A percentile compares a stretch with the other conserved stretches of the same genome.
phyloP scores from a whole-genome alignment of 2,888 invertebrate genomes.

The Baccha elongata region DNA sequence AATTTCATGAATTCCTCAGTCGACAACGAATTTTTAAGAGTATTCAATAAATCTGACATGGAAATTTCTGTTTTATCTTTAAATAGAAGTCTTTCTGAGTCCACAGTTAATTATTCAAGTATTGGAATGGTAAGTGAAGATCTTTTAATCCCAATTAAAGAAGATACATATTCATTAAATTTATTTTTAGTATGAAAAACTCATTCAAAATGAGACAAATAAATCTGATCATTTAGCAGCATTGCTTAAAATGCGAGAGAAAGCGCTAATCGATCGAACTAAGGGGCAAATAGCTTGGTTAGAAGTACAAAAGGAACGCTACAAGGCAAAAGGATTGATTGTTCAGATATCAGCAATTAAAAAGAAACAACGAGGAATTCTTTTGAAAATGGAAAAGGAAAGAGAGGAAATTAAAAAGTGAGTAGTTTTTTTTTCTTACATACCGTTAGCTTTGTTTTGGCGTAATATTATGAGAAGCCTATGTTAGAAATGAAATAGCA shows the following conservation, averaged over 20 bases:
- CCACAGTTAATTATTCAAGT: conserved; percentile 78
- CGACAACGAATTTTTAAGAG: conserved; percentile 76
- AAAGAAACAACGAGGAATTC: conserved; percentile 87
- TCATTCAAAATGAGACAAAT: conserved; percentile 87
- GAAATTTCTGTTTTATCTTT: conserved; percentile 74
- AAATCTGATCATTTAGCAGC: conserved; percentile 86
- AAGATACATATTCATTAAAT: background rate
- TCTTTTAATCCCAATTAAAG: background rate
- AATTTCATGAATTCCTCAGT: conserved; percentile 57
- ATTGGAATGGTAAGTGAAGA: conserved; percentile 78
- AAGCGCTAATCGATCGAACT: conserved; percentile 86
- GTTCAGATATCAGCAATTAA: conserved; percentile 85
- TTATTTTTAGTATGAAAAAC: conserved; percentile 83
- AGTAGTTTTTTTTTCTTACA: conserved; percentile 44
- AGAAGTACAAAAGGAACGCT: conserved; percentile 86
- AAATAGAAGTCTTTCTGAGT: conserved; percentile 76
- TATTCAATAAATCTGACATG: conserved; percentile 76
- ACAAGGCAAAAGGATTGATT: conserved; percentile 84
- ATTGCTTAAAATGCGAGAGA: conserved; percentile 86
- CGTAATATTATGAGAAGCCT: too few relatives aligned
- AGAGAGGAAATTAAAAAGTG: conserved; percentile 87
- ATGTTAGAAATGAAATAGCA: too few relatives aligned
- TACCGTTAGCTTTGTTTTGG: too few relatives aligned
- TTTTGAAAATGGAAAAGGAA: conserved; percentile 87
- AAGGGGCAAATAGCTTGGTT: conserved; percentile 86